phyloP scores from a whole-genome alignment of 2,888 invertebrate genomes.

The Spisula subtruncata region DNA sequence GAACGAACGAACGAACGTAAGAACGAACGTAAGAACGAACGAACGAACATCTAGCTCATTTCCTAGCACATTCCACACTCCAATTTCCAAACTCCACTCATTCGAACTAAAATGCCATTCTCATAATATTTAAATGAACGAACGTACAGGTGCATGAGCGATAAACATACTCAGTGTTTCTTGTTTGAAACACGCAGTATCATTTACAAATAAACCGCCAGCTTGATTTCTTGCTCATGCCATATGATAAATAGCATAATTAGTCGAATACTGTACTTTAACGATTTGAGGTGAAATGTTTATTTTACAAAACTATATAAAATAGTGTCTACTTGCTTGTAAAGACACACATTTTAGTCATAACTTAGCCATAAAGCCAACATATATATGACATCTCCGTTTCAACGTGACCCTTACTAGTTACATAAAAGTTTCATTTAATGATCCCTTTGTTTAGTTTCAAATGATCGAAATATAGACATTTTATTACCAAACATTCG shows the following conservation, averaged over 20 bases:
- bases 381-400: slow-evolving; percentile 65
- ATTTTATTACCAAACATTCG: slow-evolving; percentile 60
- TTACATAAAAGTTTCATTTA: slow-evolving; percentile 66
- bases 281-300: slow-evolving; percentile 64
- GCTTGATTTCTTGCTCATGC: background rate
- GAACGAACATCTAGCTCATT: too few species aligned
- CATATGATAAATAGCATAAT: slow-evolving; percentile 62
- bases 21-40: too few species aligned
- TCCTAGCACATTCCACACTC: too few species aligned
- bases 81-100: too few species aligned
- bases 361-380: slow-evolving; percentile 64
- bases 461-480: slow-evolving; percentile 72
- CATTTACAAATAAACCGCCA: background rate
- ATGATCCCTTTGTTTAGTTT: slow-evolving; percentile 69
- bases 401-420: slow-evolving; percentile 57
- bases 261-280: slow-evolving; percentile 58
- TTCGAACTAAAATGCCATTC: too few species aligned
- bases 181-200: background rate
- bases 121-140: background rate
- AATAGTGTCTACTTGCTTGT: slow-evolving; percentile 55
- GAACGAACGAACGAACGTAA: too few species aligned
- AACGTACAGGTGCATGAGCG: background rate
- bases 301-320: slow-evolving; percentile 63
- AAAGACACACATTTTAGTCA: slow-evolving; percentile 61
- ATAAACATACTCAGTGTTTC: background rate